Base-by-base conservation (phyloP, 2,888 invertebrate species). In the Drosophila demipolita region DNA sequence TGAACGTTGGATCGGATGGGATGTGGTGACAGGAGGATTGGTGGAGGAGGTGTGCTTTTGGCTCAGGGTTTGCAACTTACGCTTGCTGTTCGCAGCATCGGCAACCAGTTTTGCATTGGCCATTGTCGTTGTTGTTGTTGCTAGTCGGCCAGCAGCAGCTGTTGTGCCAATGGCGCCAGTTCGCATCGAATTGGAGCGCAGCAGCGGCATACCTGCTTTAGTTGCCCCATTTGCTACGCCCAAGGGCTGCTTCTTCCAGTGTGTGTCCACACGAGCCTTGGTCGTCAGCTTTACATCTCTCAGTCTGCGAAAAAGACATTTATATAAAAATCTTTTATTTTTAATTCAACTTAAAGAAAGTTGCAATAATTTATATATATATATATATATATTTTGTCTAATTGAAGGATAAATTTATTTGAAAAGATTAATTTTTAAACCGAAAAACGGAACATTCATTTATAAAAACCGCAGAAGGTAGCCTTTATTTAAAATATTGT, bases 261-360 rank as follows among this genome's bases (percentile, higher is more conserved):
- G 87, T 1, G 91, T 90, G 65, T 93, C 93, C 35, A 93, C 93
- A 35, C 93, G 92, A 15, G 93, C 87, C 55, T 94, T 94, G 17
- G 90, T 78, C 61, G 89, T 78, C 59, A 89, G 70, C 74, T 90
- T 93, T 0, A 80, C 65, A 68, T 92, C 90, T 57, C 90, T 91
- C 3, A 89, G 62, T 42, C 90, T 92, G 38, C 5, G 62, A 15
- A 15, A 8, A 23, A 20, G 15, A 5, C n/a, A 29, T 54, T 38
- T 6, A 40, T 38, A 38, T 26, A 9, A 29, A 45, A 23, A 8
- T 1, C 20, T 15, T 23, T 15, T 15, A 15, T 45, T 20, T 45
- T 12, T 7, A 7, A 45, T 8, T 15, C 17, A 45, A 45, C 12
- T 3, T 3, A 45, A 20, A 38, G 3, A 17, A 20, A 20, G 20